phyloP scores from a whole-genome alignment of 2,888 invertebrate genomes.

The Pyralis farinalis region DNA sequence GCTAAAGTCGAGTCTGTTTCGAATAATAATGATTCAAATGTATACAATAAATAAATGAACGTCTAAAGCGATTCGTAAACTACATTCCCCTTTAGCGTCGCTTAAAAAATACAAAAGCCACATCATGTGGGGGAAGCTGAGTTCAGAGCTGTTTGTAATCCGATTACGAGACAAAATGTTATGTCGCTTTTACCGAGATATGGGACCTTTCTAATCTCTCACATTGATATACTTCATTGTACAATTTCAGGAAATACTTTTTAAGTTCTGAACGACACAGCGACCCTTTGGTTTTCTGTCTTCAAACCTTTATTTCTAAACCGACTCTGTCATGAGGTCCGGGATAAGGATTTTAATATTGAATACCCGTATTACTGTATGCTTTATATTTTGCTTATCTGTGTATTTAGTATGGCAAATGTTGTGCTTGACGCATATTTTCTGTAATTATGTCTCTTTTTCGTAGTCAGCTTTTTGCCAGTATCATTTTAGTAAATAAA shows the following conservation, averaged over 20 bases:
- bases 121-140: constrained; percentile 22
- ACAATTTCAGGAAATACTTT: constrained; percentile 23
- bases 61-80: constrained; percentile 17
- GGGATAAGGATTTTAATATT: constrained; percentile 1
- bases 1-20: too few species aligned
- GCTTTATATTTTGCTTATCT: not conserved
- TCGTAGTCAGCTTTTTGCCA: not conserved
- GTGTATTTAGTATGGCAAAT: not conserved
- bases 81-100: constrained; percentile 15
- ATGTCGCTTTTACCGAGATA: constrained; percentile 27
- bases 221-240: constrained; percentile 36
- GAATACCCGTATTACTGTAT: not conserved
- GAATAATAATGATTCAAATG: too few species aligned
- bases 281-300: constrained; percentile 9
- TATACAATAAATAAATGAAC: too few species aligned
- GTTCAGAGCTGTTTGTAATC: constrained; percentile 46
- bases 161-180: constrained; percentile 55
- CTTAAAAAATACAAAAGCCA: constrained; percentile 16
- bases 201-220: constrained; percentile 39
- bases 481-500: not conserved
- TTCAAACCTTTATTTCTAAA: constrained; percentile 4
- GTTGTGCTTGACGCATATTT: not conserved
- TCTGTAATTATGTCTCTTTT: not conserved
- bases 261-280: constrained; percentile 3
- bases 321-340: not conserved